Base-by-base conservation (phyloP, 1,140 invertebrate genomes). In the Bactericera cockerelli region DNA sequence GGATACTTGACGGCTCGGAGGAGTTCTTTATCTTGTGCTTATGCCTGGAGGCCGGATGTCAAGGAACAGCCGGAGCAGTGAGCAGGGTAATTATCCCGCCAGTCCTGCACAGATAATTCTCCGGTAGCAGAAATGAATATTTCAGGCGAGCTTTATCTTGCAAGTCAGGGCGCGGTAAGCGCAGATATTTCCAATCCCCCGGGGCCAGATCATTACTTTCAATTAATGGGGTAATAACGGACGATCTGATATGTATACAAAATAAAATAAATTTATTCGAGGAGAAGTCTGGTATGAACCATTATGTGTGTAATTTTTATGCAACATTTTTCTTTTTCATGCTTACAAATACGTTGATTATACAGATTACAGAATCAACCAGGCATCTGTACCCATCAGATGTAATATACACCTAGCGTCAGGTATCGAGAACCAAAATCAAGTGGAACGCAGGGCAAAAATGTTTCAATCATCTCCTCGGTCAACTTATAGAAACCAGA, bases 341-440 rank as follows among this genome's bases (percentile, higher is more conserved):
- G 42, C 42, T 49, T 49, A 49, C 42, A 49, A 49, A 49, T 49
- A 49, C 42, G 42, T n/a, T 49, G 42, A 49, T 49, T 49, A 49
- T 49, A 49, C 42, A 49, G 42, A 49, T 16, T 22, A 16, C n/a
- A 49, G 42, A 16, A 49, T 31, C 28, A 31, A 13, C 4, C 28
- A 31, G 28, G 28, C 28, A 31, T 31, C 28, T 31, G 28, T 31
- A 31, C 28, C 28, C 28, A 31, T 31, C 28, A 31, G 28, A 31
- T 31, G 28, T 31, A 31, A 31, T 31, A 13, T 31, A 31, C 28
- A 31, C 28, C 4, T 10, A 22, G 22, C 22, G n/a, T 22, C 22
- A 22, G 8, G 42, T 22, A 49, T 22, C 3, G 42, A 16, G 22
- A 49, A 49, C 42, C 22, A 49, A 49, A 49, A 49, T 49, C 42